Evolutionary conservation across 2,888 invertebrate species (phyloP), one percentile per base, ranked within the genome.

Genomic region (Mallateleia sp.): DNA sequence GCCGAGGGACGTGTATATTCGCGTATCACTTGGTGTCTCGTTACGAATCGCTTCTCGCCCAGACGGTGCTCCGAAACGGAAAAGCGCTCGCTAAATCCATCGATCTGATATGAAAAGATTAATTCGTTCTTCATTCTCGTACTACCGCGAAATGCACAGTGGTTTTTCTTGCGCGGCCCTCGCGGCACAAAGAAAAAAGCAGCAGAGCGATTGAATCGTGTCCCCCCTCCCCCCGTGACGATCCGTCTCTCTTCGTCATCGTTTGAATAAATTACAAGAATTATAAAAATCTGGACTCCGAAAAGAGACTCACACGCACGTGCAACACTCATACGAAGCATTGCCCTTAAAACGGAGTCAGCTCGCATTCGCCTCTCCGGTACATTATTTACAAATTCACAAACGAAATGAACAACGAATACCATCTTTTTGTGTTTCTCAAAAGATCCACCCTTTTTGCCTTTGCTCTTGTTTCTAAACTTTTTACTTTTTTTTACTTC

Each of bases 221-320:
- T 84, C 62, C 84, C 79, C 62, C 72, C 58, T 84, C 62, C 84
- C 79, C 62, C 72, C 58, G 71, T 79, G 67, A 74, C 34, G 58
- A 69, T 60, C 58, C 52, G 72, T 54, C 62, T 71, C 71, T 66
- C 66, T 78, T 80, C 62, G 22, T 74, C 24, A 72, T 77, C 64
- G 6, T 79, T 69, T 5, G 8, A 89, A 89, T 89, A 89, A 89
- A 89, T 89, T 89, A 90, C 81, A 87, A 85, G 82, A 87, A 85
- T 87, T 83, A 83, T 81, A 85, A 84, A 87, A 87, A 88, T 88
- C 72, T 88, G 75, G 69, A 87, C 79, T 82, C 82, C 62, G 54
- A 67, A 75, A 72, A 67, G 52, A 74, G 67, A 74, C 74, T 88
- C 83, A 84, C 72, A 71, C 77, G 72, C 77, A 15, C 47, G 42